Evolutionary conservation across 2,113 vertebrate genomes (phyloP), one percentile per base, ranked within the genome.

Genomic region (Pantherophis guttatus): DNA sequence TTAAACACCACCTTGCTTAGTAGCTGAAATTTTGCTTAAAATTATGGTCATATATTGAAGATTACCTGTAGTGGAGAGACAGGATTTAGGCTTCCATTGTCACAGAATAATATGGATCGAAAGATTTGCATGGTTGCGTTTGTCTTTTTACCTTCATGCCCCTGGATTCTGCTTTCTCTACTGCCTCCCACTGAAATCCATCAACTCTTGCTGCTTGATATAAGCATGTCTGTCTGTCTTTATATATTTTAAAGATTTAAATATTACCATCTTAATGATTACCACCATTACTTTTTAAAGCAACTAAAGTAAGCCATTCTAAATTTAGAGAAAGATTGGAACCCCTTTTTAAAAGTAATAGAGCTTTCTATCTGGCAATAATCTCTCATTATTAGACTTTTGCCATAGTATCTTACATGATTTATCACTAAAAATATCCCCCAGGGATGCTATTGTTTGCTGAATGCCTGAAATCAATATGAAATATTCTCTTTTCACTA

Each of bases 281-380:
- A 44, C 39, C 17, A 58, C 19, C n/a, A 33, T 52, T 89, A 26
- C 93, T 89, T 91, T 92, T 94, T 93, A 93, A 58, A 88, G 33
- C 8, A 54, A 55, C 29, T 21, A 54, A 57, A 93, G 26, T n/a
- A 3, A 15, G 53, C 39, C 39, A 0, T 58, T 92, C 65, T 89
- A 93, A 95, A 94, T 33, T 10, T 52, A 39, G 39, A 90, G 62
- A 48, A 5, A 91, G 50, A 44, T 4, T 95, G 94, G 62, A 93
- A 95, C 59, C 91, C 75, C 53, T 87, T 19, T 92, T 94, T 95
- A 92, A 94, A 91, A 65, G 89, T 85, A 91, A 75, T 1, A 0
- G 8, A 87, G 59, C 92, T 97, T 91, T 50, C 70, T 89, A 89
- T 53, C 90, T 1, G 50, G 91, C 88, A 95, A 95, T 90, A 70